These are phyloP conservation scores for Microcebus griseorufus DNA, from an alignment of 2,113 vertebrate species.

Conservation along the genomic window DNA sequence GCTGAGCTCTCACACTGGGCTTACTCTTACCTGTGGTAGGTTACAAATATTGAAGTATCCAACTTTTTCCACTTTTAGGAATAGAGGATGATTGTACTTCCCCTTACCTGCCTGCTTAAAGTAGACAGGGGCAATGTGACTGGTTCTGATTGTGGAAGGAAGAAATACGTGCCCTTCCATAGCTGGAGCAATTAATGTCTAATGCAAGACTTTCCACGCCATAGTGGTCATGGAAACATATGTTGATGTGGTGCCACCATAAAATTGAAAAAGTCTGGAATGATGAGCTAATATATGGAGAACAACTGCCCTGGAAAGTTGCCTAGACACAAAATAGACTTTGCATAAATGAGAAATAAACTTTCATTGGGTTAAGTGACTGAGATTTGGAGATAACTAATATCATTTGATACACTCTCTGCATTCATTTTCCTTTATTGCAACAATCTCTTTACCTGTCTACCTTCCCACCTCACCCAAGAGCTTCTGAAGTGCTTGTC, in stretches of 20 bases:
- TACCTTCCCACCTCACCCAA: neutral
- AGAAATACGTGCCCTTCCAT: neutral
- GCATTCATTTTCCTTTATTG: neutral
- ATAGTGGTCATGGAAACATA: neutral
- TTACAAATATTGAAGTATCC: slow-evolving; percentile 4
- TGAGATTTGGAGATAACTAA: neutral
- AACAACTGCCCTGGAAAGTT: neutral
- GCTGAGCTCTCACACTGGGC: neutral
- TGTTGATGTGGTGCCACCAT: neutral
- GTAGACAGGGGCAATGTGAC: neutral
- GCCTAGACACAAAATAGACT: neutral
- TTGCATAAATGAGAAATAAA: neutral
- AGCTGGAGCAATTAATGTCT: neutral
- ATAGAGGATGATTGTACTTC: neutral
- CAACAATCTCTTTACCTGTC: neutral
- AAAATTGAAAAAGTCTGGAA: neutral
- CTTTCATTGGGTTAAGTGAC: neutral
- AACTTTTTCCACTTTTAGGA: neutral
- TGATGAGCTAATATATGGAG: neutral
- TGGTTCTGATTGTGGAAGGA: neutral
- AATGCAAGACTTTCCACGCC: neutral
- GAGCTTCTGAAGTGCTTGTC: neutral
- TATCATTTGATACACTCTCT: neutral
- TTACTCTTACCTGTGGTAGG: neutral
- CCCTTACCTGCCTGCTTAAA: neutral